These are phyloP conservation scores for Alcis repandata DNA, from an alignment of 2,888 invertebrate species.

Conservation along the genomic window DNA sequence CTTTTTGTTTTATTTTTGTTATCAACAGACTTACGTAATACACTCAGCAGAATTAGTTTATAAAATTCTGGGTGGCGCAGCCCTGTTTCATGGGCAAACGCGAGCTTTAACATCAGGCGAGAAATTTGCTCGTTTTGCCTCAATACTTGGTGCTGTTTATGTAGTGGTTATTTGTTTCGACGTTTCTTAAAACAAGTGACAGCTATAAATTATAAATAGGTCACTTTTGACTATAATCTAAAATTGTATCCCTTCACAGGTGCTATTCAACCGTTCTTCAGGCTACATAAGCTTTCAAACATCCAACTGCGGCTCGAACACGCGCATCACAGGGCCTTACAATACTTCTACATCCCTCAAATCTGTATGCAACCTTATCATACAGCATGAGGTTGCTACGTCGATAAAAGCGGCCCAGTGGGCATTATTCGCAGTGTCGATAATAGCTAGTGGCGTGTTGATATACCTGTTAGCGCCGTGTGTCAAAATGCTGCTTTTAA, in stretches of 20 bases:
- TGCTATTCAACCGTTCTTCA: conserved; percentile 80
- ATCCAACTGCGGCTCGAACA: conserved; percentile 75
- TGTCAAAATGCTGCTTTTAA: conserved; percentile 64
- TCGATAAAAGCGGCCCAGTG: conserved; percentile 77
- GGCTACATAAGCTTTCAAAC: conserved; percentile 79
- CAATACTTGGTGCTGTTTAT: no score
- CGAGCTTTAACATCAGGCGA: no score
- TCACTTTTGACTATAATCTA: no score
- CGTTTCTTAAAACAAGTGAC: no score
- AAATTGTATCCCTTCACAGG: conserved; percentile 55
- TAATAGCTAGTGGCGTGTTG: conserved; percentile 69
- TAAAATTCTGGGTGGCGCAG: no score
- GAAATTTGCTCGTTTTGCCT: no score
- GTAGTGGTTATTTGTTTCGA: no score
- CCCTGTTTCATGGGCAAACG: no score
- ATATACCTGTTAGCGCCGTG: conserved; percentile 75
- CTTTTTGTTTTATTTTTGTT: no score
- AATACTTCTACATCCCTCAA: conserved; percentile 62
- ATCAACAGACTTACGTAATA: no score
- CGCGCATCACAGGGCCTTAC: conserved; percentile 75
- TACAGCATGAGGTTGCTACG: conserved; percentile 60
- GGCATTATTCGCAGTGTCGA: conserved; percentile 70
- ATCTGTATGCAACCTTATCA: conserved; percentile 39
- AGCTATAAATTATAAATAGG: no score
- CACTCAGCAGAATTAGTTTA: no score